These are phyloP conservation scores for Sinhomidia bicolor DNA, from an alignment of 2,888 invertebrate genomes.

Conservation along the genomic window DNA sequence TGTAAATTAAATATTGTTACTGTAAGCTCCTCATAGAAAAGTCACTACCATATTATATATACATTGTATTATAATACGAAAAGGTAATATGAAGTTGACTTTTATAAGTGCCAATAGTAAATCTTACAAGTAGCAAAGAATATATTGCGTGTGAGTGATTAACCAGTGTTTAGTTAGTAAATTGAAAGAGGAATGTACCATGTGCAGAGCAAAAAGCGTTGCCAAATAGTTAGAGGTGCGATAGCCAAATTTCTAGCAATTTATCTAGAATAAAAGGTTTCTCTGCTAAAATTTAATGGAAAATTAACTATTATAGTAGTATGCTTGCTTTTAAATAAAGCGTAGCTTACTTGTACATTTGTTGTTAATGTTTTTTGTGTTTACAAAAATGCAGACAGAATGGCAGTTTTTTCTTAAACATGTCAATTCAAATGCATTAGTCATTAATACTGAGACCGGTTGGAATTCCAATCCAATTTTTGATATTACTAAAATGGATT, in stretches of 20 bases:
- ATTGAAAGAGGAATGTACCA: background rate
- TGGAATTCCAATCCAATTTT: background rate
- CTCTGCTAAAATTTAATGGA: background rate
- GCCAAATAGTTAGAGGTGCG: slow-evolving; percentile 55
- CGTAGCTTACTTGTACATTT: background rate
- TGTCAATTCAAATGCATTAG: background rate
- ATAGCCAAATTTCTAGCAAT: slow-evolving; percentile 47
- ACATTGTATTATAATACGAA: background rate
- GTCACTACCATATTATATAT: background rate
- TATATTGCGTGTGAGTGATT: background rate
- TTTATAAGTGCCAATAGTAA: slow-evolving; percentile 69
- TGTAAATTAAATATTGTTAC: background rate
- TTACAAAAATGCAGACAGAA: background rate
- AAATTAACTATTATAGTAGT: background rate
- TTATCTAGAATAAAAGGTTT: background rate
- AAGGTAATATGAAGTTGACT: slow-evolving; percentile 46
- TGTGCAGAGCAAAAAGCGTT: background rate
- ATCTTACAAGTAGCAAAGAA: background rate
- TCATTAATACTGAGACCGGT: background rate
- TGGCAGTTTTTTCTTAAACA: background rate
- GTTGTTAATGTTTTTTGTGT: background rate
- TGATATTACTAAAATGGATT: background rate
- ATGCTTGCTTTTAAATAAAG: background rate
- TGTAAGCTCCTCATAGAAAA: background rate
- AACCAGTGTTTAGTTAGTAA: background rate